These are phyloP conservation scores for Drosophila biarmipes DNA, from an alignment of 1,140 invertebrate species.

Conservation along the genomic window DNA sequence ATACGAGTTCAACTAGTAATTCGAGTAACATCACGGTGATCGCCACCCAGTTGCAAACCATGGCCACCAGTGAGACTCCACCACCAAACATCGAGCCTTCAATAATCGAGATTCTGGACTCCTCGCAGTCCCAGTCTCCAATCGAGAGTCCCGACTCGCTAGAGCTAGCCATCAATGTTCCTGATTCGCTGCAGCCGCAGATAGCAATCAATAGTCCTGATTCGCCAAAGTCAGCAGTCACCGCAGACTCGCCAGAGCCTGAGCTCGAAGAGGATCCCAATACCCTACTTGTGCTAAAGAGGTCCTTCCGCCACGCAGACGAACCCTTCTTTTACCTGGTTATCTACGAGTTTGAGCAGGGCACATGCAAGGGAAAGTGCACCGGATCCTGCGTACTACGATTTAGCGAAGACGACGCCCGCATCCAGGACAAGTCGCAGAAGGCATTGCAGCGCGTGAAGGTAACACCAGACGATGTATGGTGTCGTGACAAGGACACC, in stretches of 20 bases:
- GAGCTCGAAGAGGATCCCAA: neutral
- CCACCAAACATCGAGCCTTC: neutral
- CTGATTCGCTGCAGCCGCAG: neutral
- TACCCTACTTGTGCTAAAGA: slow-evolving; percentile 6
- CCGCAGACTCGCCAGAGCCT: neutral
- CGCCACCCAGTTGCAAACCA: neutral
- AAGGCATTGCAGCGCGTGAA: slow-evolving; percentile 20
- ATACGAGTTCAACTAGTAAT: neutral
- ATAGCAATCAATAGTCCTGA: neutral
- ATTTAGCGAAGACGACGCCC: slow-evolving; percentile 22
- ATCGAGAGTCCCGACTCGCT: neutral
- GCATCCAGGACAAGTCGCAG: slow-evolving; percentile 29
- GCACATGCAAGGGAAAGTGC: slow-evolving; percentile 4
- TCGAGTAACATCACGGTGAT: slow-evolving; percentile 19
- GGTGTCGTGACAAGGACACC: slow-evolving; percentile 16
- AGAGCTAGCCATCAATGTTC: neutral
- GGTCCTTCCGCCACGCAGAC: neutral
- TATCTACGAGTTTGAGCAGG: slow-evolving; percentile 28
- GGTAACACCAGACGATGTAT: slow-evolving; percentile 32
- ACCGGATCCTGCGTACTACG: slow-evolving; percentile 34
- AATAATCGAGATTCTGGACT: neutral
- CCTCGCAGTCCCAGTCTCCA: neutral
- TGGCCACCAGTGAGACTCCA: neutral
- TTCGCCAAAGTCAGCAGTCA: neutral
- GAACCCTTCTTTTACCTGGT: slow-evolving; percentile 31